Evolutionary conservation across 2,888 invertebrate species (phyloP).

Genomic region (Cheilosia scutellata): DNA sequence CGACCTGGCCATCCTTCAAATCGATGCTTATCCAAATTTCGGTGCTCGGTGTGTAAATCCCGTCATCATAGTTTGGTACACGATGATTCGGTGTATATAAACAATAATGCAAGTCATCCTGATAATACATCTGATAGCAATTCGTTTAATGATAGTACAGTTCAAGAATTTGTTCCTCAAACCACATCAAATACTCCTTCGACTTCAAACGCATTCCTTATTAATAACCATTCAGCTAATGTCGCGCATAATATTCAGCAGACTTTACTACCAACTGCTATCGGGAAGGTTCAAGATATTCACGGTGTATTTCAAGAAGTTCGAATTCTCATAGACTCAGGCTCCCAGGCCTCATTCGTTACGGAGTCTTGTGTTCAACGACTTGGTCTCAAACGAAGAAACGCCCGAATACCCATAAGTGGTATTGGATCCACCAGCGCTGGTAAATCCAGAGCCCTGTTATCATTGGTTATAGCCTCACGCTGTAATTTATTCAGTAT

Average conservation of each 20-base stretch:
- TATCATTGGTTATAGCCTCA: conserved; percentile 7
- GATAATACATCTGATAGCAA: not conserved
- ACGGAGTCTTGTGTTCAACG: conserved; percentile 5
- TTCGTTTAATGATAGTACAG: not conserved
- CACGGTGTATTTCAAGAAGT: not conserved
- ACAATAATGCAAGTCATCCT: not conserved
- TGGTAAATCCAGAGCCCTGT: conserved; percentile 14
- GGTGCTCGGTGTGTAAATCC: not conserved
- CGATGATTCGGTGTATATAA: not conserved
- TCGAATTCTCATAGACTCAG: not conserved
- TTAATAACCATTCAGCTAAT: not conserved
- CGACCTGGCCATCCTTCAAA: not conserved
- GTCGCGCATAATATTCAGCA: too few species aligned
- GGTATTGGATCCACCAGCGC: conserved; percentile 10
- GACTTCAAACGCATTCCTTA: conserved; percentile 1
- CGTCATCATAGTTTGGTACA: conserved; percentile 11
- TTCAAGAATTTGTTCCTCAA: not conserved
- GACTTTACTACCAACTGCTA: conserved; percentile 1
- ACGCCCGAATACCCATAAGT: conserved; percentile 15
- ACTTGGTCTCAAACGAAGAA: conserved; percentile 11
- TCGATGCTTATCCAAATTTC: conserved; percentile 6
- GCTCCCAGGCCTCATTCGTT: not conserved
- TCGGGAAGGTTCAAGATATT: not conserved
- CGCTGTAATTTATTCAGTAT: conserved; percentile 9
- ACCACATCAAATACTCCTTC: not conserved